Conservation (phyloP, 2,113 vertebrate genomes). For the Podarcis muralis region DNA sequence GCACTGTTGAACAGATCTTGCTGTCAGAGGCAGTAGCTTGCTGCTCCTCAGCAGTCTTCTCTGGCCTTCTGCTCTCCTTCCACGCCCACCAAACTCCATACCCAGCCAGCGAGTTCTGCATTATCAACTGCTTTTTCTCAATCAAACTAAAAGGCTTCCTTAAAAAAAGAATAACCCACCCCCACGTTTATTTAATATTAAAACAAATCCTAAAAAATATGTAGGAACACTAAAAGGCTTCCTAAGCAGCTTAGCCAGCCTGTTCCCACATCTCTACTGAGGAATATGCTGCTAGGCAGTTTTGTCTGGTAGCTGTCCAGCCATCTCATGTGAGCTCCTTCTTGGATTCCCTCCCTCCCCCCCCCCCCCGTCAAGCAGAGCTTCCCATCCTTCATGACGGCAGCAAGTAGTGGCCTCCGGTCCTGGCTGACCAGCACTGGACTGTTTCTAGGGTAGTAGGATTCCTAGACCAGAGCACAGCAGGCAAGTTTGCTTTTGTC, state of each 20-base stretch:
- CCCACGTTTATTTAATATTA: too few species aligned
- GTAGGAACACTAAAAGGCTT: neutral
- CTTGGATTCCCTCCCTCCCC: neutral
- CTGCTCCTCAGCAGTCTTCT: neutral
- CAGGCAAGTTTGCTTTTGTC: neutral
- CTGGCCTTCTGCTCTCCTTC: too few species aligned
- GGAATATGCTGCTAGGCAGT: neutral
- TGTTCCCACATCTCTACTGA: neutral
- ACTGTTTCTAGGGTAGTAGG: neutral
- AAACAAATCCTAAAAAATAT: too few species aligned
- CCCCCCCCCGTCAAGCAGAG: neutral
- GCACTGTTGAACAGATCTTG: too few species aligned
- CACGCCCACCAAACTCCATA: neutral
- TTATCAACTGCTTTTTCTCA: neutral
- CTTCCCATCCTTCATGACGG: neutral
- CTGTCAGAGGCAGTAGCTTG: neutral
- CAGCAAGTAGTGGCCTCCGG: neutral
- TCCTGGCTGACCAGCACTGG: neutral
- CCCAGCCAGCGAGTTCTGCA: neutral
- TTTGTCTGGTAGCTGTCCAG: neutral
- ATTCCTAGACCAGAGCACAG: neutral
- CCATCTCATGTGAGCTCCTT: neutral
- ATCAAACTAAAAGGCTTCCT: too few species aligned
- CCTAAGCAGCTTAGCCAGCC: neutral
- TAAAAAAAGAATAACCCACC: too few species aligned